Evolutionary conservation across 92 coral and sea anemone genomes (phyloP), one percentile per base, ranked within the genome.

Genomic region (Nematostella vectensis): DNA sequence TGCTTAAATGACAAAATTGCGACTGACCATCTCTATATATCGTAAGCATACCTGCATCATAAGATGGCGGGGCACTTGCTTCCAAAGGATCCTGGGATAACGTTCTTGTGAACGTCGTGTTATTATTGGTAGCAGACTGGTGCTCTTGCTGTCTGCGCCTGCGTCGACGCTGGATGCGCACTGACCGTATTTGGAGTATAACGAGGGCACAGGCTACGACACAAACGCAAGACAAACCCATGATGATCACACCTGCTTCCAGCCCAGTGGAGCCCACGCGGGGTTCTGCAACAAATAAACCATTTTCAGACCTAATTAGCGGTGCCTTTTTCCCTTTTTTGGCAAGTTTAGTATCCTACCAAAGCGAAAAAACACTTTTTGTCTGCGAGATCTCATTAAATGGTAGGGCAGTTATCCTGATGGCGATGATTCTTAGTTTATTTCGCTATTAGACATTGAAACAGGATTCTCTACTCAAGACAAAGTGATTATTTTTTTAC

Each of bases 1-100:
- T n/a, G n/a, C n/a, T n/a, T n/a, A n/a, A n/a, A n/a, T n/a, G n/a
- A n/a, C n/a, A n/a, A n/a, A n/a, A n/a, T n/a, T n/a, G n/a, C n/a
- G n/a, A n/a, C n/a, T n/a, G n/a, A n/a, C n/a, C n/a, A n/a, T n/a
- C n/a, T n/a, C n/a, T n/a, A n/a, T n/a, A n/a, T n/a, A n/a, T n/a
- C n/a, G n/a, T n/a, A n/a, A n/a, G n/a, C n/a, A n/a, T 61, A 88
- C 96, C 96, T 44, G 74, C 61, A 47, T 79, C 82, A 54, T 88
- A 88, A 1, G 96, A 67, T 15, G 96, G 96, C 10, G 94, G 96
- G 1, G 79, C 96, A 42, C 16, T 57, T 11, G 57, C 68, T 29
- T 68, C 81, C 31, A 72, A 39, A 0, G 74, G 85, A 42, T 72
- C 93, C 26, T 29, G 65, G 9, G 65, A 52, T 22, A 55, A 39